Percentiles rank a stretch among this genome's conserved stretches.
Evolutionary conservation across 2,113 vertebrate species (phyloP).

Genomic region (Coregonus clupeaformis): DNA sequence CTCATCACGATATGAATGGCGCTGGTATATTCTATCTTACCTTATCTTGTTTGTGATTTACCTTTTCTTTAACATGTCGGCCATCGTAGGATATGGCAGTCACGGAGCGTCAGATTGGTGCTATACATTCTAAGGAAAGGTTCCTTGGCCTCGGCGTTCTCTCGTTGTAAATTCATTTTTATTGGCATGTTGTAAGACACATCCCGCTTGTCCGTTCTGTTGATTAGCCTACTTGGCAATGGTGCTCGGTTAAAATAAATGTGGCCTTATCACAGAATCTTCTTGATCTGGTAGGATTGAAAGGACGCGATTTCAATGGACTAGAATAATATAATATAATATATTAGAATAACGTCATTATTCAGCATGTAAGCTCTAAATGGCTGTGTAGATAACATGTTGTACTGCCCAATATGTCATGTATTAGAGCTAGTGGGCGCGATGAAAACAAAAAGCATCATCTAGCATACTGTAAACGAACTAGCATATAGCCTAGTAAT

Average conservation of each 20-base stretch:
- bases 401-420: too few species aligned
- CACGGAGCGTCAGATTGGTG: not conserved
- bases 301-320: not conserved
- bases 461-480: not conserved
- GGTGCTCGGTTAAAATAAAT: too few species aligned
- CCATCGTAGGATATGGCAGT: slow-evolving; percentile 35
- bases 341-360: not conserved
- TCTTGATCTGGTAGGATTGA: not conserved
- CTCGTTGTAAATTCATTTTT: not conserved
- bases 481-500: too few species aligned
- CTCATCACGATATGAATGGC: slow-evolving; percentile 86
- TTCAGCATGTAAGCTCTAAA: too few species aligned
- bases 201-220: not conserved
- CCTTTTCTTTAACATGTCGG: slow-evolving; percentile 69
- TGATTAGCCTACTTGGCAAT: not conserved
- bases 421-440: not conserved
- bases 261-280: too few species aligned
- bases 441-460: not conserved
- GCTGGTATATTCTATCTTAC: slow-evolving; percentile 81
- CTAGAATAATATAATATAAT: not conserved
- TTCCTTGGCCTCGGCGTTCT: not conserved
- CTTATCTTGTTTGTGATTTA: slow-evolving; percentile 70
- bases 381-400: too few species aligned
- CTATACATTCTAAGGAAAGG: not conserved
- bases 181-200: not conserved